phyloP scores from a whole-genome alignment of 1,140 invertebrate species.

The Akabosia matsudoensis region DNA sequence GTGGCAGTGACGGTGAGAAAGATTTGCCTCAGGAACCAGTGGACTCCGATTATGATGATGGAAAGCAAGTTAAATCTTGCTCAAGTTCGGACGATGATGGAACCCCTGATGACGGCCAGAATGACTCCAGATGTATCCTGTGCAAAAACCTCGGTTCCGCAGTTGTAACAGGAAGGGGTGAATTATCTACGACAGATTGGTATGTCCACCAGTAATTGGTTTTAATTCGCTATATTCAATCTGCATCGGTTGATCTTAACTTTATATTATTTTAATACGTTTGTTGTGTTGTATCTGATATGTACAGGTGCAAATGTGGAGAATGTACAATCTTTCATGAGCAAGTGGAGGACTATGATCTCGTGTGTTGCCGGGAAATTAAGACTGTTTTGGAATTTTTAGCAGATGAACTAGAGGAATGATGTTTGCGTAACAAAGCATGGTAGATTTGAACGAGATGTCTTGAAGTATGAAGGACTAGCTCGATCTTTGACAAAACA shows the following conservation, averaged over 20 bases:
- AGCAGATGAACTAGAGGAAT: slow-evolving; percentile 25
- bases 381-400: slow-evolving; percentile 27
- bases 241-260: too few species aligned
- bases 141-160: slow-evolving; percentile 19
- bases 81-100: background rate
- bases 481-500: background rate
- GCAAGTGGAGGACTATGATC: slow-evolving; percentile 29
- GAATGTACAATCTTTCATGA: slow-evolving; percentile 8
- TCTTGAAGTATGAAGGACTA: slow-evolving; percentile 17
- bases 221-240: too few species aligned
- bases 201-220: background rate
- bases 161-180: background rate
- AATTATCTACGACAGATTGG: background rate
- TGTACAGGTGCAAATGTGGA: slow-evolving; percentile 32
- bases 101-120: background rate
- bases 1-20: slow-evolving; percentile 12
- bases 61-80: background rate
- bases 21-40: slow-evolving; percentile 12
- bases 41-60: background rate
- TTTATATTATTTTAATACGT: too few species aligned
- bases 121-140: slow-evolving; percentile 15
- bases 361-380: slow-evolving; percentile 32
- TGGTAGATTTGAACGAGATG: slow-evolving; percentile 22
- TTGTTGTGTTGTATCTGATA: too few species aligned
- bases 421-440: slow-evolving; percentile 25